phyloP scores from a whole-genome alignment of 2,797 vertebrate species.

The Pristis pectinata region DNA sequence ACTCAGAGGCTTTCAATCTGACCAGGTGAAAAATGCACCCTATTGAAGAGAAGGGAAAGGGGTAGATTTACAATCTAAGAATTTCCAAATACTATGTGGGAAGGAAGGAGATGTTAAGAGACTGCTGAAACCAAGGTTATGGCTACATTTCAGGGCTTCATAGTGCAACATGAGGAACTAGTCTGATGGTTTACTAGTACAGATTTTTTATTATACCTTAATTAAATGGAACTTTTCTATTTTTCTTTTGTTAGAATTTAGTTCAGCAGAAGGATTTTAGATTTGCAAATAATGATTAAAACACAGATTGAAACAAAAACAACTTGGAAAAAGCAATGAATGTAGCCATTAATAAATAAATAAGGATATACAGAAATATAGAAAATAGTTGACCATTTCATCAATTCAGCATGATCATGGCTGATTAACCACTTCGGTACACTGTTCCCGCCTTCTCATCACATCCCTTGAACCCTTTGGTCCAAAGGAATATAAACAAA shows the following conservation, averaged over 20 bases:
- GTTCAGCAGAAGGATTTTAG: not conserved
- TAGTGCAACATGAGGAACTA: not conserved
- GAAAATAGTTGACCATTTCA: no score
- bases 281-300: not conserved
- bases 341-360: no score
- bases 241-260: not conserved
- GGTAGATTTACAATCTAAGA: not conserved
- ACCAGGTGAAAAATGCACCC: not conserved
- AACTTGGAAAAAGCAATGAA: not conserved
- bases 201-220: not conserved
- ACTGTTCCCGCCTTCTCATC: no score
- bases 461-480: no score
- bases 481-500: no score
- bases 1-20: not conserved
- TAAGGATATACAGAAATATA: no score
- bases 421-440: no score
- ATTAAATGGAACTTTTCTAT: not conserved
- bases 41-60: not conserved
- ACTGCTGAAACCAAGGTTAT: not conserved
- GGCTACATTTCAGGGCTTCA: not conserved
- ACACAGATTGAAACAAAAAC: not conserved
- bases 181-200: not conserved
- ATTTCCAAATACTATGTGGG: not conserved
- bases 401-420: no score
- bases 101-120: not conserved